phyloP scores from a whole-genome alignment of 2,888 invertebrate species.

The Chrysotoxum bicinctum region DNA sequence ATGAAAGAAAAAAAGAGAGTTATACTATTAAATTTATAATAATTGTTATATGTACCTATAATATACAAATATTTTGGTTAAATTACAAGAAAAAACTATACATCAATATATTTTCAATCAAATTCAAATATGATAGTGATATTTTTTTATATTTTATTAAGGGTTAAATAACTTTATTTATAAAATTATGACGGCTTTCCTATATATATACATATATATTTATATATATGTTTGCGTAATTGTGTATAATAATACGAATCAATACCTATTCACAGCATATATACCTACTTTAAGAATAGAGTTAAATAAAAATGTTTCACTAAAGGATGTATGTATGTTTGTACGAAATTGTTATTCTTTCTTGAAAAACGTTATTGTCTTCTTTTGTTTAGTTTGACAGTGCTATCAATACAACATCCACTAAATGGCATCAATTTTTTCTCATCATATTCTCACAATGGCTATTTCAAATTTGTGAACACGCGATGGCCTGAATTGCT shows the following conservation, averaged over 20 bases:
- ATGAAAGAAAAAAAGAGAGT: not conserved
- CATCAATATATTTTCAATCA: conserved; percentile 7
- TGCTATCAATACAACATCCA: no score
- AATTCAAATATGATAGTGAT: conserved; percentile 38
- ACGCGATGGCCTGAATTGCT: no score
- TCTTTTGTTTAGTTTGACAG: no score
- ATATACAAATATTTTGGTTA: conserved; percentile 36
- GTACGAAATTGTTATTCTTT: no score
- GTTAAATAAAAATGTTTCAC: conserved; percentile 47
- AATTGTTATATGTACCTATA: conserved; percentile 10
- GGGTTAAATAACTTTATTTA: conserved; percentile 41
- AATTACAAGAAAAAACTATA: not conserved
- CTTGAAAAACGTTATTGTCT: no score
- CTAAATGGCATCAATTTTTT: no score
- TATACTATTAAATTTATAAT: conserved; percentile 39
- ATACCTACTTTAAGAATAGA: conserved; percentile 30
- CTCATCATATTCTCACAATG: no score
- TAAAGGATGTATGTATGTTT: not conserved
- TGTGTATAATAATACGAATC: conserved; percentile 34
- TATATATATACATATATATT: conserved; percentile 13
- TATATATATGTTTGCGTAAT: conserved; percentile 3
- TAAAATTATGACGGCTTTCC: conserved; percentile 55
- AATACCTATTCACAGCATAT: conserved; percentile 51
- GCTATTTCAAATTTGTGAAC: no score
- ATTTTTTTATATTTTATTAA: conserved; percentile 66